A percentile compares a stretch with the other conserved stretches of the same genome.
phyloP scores from a whole-genome alignment of 2,888 invertebrate genomes.

The Habrosyne pyritoides region DNA sequence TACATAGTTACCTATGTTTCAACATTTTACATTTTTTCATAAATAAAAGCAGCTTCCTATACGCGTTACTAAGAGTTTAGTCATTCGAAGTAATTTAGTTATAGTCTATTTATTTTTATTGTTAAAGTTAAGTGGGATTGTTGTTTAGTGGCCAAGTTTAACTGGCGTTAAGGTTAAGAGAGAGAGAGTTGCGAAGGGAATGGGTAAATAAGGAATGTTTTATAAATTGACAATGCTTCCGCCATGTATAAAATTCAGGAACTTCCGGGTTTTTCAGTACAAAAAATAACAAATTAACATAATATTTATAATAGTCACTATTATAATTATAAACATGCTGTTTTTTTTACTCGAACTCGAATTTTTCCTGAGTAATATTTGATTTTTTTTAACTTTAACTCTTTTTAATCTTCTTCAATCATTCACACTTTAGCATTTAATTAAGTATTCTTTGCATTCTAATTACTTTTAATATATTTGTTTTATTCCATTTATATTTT shows the following conservation, averaged over 20 bases:
- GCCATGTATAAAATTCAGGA: background rate
- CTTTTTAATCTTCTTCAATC: no score
- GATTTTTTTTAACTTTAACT: no score
- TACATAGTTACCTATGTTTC: background rate
- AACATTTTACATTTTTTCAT: no score
- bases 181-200: background rate
- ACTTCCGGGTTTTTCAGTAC: background rate
- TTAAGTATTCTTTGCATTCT: background rate
- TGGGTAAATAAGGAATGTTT: background rate
- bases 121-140: no score
- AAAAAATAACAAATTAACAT: background rate
- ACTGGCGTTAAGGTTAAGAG: background rate
- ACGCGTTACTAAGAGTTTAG: conserved; percentile 3
- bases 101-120: no score
- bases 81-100: conserved; percentile 3
- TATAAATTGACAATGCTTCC: background rate
- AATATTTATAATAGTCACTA: background rate
- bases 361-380: no score
- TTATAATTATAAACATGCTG: no score
- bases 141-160: no score
- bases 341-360: no score
- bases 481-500: no score
- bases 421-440: background rate
- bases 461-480: background rate
- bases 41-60: conserved; percentile 4